These are phyloP conservation scores for human (Homo sapiens) DNA, from an alignment of 2,113 vertebrate genomes.

Conservation along the genomic window DNA sequence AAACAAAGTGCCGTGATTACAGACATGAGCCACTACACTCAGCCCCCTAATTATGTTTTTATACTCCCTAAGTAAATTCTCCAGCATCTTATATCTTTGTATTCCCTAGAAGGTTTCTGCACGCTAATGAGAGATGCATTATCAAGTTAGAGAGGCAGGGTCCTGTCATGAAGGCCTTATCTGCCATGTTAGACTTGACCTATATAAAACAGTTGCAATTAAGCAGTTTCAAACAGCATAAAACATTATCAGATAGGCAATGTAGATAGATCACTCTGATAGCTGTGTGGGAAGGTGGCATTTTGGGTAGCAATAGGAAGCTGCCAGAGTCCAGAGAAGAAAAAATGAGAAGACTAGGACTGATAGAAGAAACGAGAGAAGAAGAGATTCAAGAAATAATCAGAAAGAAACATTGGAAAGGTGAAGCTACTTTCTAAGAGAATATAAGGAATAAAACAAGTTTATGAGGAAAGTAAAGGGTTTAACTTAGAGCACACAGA, in stretches of 20 bases:
- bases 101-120: neutral
- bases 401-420: neutral
- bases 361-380: neutral
- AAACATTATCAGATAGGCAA: neutral
- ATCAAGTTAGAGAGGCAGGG: neutral
- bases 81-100: neutral
- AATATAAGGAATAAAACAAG: constrained; percentile 9
- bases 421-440: neutral
- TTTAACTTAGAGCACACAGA: neutral
- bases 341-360: neutral
- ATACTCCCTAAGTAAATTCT: neutral
- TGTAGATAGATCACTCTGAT: neutral
- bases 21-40: no score
- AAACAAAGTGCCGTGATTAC: no score
- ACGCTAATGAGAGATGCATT: neutral
- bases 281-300: neutral
- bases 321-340: neutral
- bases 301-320: neutral
- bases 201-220: neutral
- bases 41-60: neutral
- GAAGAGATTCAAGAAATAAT: neutral
- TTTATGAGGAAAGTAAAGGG: neutral
- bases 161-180: neutral
- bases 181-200: neutral
- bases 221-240: neutral